Conservation (phyloP, 1,140 invertebrate species). For the Heliothis subflexa region DNA sequence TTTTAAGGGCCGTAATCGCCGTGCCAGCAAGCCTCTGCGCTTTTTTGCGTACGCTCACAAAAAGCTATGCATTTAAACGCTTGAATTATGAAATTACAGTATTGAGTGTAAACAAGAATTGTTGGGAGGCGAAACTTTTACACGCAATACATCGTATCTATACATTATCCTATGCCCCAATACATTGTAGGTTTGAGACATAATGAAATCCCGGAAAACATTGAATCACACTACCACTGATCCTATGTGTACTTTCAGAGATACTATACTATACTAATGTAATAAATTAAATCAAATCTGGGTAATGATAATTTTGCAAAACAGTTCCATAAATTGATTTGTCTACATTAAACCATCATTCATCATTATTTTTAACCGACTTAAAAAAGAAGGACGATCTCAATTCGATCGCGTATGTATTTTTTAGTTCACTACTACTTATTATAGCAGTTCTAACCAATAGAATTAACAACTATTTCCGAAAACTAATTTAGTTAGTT, state of each 20-base stretch:
- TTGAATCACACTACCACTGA: background rate
- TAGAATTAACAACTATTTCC: no score
- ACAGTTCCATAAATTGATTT: no score
- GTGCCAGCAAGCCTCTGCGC: slow-evolving; percentile 73
- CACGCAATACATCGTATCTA: slow-evolving; percentile 23
- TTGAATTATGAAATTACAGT: slow-evolving; percentile 86
- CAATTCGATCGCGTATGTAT: no score
- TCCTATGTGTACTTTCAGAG: background rate
- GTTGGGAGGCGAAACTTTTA: slow-evolving; percentile 17
- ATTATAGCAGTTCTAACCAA: no score
- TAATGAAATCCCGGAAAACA: slow-evolving; percentile 18
- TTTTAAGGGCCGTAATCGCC: slow-evolving; percentile 84
- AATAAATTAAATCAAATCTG: background rate
- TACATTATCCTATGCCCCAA: background rate
- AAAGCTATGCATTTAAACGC: slow-evolving; percentile 86
- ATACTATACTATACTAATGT: background rate
- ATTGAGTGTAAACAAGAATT: slow-evolving; percentile 78
- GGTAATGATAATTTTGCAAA: no score
- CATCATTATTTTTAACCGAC: no score
- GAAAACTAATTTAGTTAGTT: no score
- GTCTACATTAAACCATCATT: no score
- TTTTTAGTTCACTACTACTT: no score
- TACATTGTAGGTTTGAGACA: slow-evolving; percentile 20
- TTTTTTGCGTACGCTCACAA: slow-evolving; percentile 82
- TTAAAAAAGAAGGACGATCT: no score